These are phyloP conservation scores for Probaryconus sp. DNA, from an alignment of 1,140 invertebrate genomes.

Conservation along the genomic window DNA sequence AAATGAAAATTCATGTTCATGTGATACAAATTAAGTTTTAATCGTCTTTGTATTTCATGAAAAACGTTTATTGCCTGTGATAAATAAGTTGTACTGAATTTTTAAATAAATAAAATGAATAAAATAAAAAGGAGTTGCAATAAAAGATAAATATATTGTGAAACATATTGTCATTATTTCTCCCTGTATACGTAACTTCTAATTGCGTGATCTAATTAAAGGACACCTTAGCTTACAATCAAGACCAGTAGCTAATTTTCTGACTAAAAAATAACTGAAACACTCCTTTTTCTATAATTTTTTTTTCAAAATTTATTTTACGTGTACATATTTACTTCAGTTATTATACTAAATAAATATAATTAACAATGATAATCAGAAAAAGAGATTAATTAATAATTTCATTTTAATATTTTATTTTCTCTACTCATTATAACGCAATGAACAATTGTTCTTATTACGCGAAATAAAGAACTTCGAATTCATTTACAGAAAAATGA, in stretches of 20 bases:
- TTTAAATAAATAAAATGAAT: not conserved
- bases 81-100: not conserved
- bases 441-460: no score
- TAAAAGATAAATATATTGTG: conserved; percentile 28
- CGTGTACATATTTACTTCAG: not conserved
- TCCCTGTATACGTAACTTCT: conserved; percentile 12
- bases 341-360: not conserved
- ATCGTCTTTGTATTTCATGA: no score
- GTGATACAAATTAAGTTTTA: no score
- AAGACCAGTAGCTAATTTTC: conserved; percentile 26
- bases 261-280: no score
- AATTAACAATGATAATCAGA: conserved; percentile 17
- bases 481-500: no score
- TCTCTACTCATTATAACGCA: no score
- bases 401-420: no score
- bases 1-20: no score
- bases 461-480: no score
- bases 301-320: not conserved
- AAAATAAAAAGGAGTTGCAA: conserved; percentile 5
- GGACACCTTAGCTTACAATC: conserved; percentile 29
- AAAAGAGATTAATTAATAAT: no score
- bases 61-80: no score
- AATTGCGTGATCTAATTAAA: conserved; percentile 35
- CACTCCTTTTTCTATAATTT: conserved; percentile 19
- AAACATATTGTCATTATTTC: conserved; percentile 32